phyloP scores from a whole-genome alignment of 2,888 invertebrate genomes.

The Lithophane leautieri region DNA sequence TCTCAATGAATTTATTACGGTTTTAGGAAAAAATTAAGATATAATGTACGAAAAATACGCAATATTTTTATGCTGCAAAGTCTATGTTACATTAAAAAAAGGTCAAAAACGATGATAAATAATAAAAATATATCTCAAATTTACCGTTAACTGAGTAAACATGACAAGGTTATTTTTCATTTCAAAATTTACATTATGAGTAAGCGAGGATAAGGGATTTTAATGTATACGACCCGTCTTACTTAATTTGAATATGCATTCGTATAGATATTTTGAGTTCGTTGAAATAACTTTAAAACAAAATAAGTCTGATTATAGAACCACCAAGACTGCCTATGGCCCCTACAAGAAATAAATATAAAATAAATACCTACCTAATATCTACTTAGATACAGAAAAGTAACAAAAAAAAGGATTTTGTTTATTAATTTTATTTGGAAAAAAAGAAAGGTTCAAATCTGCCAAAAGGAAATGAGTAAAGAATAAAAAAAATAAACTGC shows the following conservation, averaged over 20 bases:
- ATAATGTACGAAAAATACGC: background rate
- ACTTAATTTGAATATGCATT: conserved; percentile 80
- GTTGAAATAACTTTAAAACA: background rate
- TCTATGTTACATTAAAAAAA: background rate
- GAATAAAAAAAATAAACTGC: background rate
- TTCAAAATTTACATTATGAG: conserved; percentile 61
- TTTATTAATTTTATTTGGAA: background rate
- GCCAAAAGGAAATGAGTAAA: background rate
- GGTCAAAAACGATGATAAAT: background rate
- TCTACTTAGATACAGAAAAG: background rate
- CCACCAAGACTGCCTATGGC: too few species aligned
- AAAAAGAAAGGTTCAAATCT: background rate
- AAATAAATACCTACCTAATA: background rate
- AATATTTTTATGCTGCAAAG: conserved; percentile 1
- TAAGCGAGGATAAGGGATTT: conserved; percentile 59
- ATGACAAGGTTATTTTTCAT: conserved; percentile 24
- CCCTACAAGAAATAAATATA: background rate
- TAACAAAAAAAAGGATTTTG: too few species aligned
- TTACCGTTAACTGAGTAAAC: background rate
- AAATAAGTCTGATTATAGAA: background rate
- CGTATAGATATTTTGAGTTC: conserved; percentile 57
- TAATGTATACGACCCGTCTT: conserved; percentile 75
- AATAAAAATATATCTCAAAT: background rate
- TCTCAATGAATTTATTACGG: background rate
- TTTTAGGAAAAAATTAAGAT: background rate